Percentiles rank a stretch among this genome's conserved stretches.
Conservation (phyloP, 2,113 vertebrate genomes). For the Steatornis caripensis region DNA sequence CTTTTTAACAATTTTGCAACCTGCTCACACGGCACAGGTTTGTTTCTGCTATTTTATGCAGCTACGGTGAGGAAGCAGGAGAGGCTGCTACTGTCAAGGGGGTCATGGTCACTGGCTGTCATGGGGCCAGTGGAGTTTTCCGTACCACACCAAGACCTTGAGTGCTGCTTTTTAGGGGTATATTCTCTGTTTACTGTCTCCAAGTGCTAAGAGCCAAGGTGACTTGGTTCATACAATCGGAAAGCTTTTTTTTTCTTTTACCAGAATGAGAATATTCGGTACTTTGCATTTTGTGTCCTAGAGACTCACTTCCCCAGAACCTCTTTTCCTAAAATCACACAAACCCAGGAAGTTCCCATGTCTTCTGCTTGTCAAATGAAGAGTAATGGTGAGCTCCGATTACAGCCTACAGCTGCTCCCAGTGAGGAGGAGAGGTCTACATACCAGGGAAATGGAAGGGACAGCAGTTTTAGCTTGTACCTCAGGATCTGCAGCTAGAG, state of each 20-base stretch:
- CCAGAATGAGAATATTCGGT: not conserved
- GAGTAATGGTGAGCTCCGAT: not conserved
- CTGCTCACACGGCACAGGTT: not conserved
- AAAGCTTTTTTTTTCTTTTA: not conserved
- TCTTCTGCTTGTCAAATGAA: not conserved
- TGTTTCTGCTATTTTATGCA: not conserved
- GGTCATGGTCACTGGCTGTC: not conserved
- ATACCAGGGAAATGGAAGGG: not conserved
- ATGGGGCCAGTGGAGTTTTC: not conserved
- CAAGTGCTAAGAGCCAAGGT: not conserved
- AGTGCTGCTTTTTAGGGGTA: not conserved
- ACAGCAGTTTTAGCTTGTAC: not conserved
- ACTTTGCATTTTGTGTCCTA: not conserved
- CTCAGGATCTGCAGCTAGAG: not conserved
- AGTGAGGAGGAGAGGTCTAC: not conserved
- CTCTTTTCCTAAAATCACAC: not conserved
- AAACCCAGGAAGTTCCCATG: not conserved
- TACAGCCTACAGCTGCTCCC: not conserved
- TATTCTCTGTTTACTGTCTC: not conserved
- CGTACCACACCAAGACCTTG: not conserved
- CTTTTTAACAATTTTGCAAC: not conserved
- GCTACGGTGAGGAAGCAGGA: not conserved
- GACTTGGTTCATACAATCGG: not conserved
- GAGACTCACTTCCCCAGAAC: not conserved
- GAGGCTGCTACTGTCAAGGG: not conserved